Evolutionary conservation across 2,113 vertebrate genomes (phyloP).

Genomic region (Perca schrenkii): DNA sequence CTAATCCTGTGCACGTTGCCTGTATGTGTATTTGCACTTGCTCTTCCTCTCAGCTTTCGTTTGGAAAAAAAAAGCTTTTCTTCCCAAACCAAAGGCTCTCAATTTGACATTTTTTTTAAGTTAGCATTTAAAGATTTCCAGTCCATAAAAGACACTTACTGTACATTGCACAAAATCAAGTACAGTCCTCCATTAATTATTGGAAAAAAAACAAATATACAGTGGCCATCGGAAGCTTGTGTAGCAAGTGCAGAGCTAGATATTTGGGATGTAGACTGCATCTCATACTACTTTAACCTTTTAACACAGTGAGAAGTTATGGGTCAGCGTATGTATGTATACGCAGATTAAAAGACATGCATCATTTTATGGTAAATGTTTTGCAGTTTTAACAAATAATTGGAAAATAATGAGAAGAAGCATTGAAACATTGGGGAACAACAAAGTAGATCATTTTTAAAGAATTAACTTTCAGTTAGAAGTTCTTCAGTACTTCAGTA

Average conservation of each 20-base stretch:
- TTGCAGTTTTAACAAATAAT: not conserved
- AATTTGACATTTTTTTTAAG: not conserved
- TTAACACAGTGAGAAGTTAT: not conserved
- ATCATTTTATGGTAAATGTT: not conserved
- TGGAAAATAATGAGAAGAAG: not conserved
- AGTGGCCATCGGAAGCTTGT: not conserved
- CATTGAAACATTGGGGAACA: not conserved
- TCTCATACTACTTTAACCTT: not conserved
- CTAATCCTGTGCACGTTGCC: not conserved
- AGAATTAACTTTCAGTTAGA: not conserved
- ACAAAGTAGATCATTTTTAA: not conserved
- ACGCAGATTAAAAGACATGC: not conserved
- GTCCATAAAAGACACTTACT: not conserved
- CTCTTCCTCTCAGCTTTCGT: not conserved
- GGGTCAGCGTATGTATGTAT: not conserved
- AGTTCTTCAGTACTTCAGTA: not conserved
- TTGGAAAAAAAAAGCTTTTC: not conserved
- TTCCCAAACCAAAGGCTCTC: not conserved
- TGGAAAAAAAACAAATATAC: no score
- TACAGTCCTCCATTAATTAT: no score
- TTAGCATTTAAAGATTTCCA: no score
- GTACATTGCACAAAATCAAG: not conserved
- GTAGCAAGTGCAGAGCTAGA: not conserved
- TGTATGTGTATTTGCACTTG: not conserved
- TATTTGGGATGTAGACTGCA: not conserved